These are phyloP conservation scores for Sipha flava DNA, from an alignment of 1,140 invertebrate genomes.

Conservation along the genomic window DNA sequence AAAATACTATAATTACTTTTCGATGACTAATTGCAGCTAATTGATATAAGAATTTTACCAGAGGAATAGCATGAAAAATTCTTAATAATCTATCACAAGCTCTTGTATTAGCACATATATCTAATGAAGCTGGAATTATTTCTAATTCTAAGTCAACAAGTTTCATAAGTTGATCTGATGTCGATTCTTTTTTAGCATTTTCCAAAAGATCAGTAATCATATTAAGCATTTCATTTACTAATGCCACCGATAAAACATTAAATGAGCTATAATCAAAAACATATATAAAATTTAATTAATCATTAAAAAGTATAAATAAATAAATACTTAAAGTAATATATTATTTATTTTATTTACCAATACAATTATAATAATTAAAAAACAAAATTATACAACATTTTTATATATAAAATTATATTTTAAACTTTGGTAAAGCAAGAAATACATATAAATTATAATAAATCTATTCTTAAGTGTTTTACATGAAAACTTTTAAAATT, in stretches of 20 bases:
- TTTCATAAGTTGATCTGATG: neutral
- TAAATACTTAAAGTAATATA: too few relatives aligned
- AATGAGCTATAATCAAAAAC: conserved; percentile 49
- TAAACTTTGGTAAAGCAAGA: too few relatives aligned
- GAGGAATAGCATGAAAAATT: conserved; percentile 53
- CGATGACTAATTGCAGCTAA: conserved; percentile 79
- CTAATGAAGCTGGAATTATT: conserved; percentile 50
- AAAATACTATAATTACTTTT: conserved; percentile 51
- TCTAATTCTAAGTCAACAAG: conserved; percentile 36
- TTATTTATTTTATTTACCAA: too few relatives aligned
- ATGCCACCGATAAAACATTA: conserved; percentile 63
- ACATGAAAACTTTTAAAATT: too few relatives aligned
- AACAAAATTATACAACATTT: too few relatives aligned
- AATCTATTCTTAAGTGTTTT: too few relatives aligned
- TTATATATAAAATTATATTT: too few relatives aligned
- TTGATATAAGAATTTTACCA: conserved; percentile 75
- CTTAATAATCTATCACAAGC: conserved; percentile 59
- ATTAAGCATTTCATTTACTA: conserved; percentile 63
- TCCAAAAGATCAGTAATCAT: conserved; percentile 57
- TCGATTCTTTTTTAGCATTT: conserved; percentile 48
- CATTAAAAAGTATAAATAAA: neutral
- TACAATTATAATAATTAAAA: too few relatives aligned
- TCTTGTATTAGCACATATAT: conserved; percentile 52
- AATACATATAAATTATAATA: too few relatives aligned
- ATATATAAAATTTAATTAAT: neutral